A percentile compares a stretch with the other conserved stretches of the same genome.
These are phyloP conservation scores for Urocynchramus pylzowi DNA, from an alignment of 2,113 vertebrate species.

Conservation along the genomic window DNA sequence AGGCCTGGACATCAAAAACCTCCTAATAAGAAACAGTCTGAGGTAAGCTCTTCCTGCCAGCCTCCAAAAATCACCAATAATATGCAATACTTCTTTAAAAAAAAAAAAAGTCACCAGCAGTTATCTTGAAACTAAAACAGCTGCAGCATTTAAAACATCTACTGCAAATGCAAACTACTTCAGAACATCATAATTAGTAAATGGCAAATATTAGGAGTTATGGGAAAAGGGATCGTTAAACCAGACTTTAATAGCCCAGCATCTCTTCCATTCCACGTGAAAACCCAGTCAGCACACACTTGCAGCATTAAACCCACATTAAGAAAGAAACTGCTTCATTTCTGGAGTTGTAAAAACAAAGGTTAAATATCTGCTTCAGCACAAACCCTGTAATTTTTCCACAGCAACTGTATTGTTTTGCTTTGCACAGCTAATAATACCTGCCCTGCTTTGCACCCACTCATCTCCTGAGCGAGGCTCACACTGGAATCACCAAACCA, in stretches of 20 bases:
- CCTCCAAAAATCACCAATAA: background rate
- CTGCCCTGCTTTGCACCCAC: constrained; percentile 12
- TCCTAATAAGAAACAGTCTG: background rate
- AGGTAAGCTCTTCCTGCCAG: background rate
- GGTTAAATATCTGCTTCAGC: constrained; percentile 43
- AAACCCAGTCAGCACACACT: background rate
- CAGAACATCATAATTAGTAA: constrained; percentile 48
- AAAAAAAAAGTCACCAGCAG: background rate
- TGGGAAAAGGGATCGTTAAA: constrained; percentile 19
- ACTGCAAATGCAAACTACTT: constrained; percentile 9
- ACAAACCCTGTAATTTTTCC: constrained; percentile 36
- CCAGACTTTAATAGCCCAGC: constrained; percentile 23
- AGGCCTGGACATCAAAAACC: background rate
- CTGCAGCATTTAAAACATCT: constrained; percentile 32
- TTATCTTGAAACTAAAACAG: background rate
- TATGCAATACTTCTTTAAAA: background rate
- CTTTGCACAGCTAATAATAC: constrained; percentile 16
- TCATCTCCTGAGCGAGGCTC: background rate
- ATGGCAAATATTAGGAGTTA: constrained; percentile 62
- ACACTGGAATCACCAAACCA: background rate
- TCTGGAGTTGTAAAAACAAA: constrained; percentile 60
- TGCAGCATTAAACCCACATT: background rate
- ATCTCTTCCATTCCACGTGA: background rate
- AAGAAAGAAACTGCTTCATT: constrained; percentile 46
- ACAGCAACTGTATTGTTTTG: background rate